phyloP scores from a whole-genome alignment of 2,113 vertebrate species.

The Tragelaphus imberbis region DNA sequence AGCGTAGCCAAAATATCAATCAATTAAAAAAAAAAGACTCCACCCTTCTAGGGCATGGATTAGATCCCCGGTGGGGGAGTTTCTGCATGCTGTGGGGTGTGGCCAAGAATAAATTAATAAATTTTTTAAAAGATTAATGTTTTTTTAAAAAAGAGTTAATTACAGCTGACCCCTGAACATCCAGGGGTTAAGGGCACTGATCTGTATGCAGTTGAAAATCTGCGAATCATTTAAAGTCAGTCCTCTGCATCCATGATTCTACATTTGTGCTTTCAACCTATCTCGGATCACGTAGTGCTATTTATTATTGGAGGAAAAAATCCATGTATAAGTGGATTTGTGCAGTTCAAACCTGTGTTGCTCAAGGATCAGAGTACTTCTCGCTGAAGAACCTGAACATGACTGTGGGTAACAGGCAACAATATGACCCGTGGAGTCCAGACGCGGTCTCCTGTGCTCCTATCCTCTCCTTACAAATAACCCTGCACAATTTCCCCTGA shows the following conservation, averaged over 20 bases:
- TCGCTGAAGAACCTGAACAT: neutral
- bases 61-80: neutral
- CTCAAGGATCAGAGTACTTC: neutral
- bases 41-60: neutral
- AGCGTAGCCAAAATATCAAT: neutral
- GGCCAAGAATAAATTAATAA: neutral
- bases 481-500: neutral
- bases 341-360: neutral
- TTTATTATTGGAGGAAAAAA: neutral
- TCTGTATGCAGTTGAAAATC: neutral
- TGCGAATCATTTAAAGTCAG: neutral
- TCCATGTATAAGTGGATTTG: neutral
- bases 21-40: neutral
- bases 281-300: accelerated
- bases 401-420: neutral
- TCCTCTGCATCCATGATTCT: neutral
- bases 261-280: neutral
- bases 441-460: accelerated
- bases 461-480: neutral
- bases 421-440: neutral
- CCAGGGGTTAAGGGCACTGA: neutral
- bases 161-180: no score
- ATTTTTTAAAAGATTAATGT: neutral
- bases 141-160: neutral
- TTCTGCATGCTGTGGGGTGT: neutral